Percentiles rank a stretch among this genome's conserved stretches.
phyloP scores from a whole-genome alignment of 2,888 invertebrate genomes.

The Phaedon cochleariae region DNA sequence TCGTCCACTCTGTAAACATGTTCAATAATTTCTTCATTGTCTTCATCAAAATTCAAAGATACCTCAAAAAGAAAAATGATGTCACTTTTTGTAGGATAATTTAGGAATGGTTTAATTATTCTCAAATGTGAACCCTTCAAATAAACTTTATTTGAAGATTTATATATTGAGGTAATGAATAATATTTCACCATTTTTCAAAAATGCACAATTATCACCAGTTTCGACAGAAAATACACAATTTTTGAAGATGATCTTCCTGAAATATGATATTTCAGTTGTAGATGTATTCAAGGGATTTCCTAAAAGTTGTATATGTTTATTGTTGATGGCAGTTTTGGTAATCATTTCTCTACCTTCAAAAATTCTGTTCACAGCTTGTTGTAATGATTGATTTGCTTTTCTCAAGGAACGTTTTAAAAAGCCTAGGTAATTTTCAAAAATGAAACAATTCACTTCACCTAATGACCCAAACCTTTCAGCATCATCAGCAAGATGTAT shows the following conservation, averaged over 20 bases:
- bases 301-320: slow-evolving; percentile 2
- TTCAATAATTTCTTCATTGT: no score
- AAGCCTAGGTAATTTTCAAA: slow-evolving; percentile 34
- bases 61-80: no score
- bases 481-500: slow-evolving; percentile 35
- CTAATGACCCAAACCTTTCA: slow-evolving; percentile 28
- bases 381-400: slow-evolving; percentile 32
- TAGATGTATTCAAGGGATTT: slow-evolving; percentile 1
- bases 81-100: slow-evolving; percentile 11
- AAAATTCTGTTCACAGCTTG: slow-evolving; percentile 29
- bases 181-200: slow-evolving; percentile 1
- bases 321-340: no score
- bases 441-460: slow-evolving; percentile 28
- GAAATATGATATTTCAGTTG: slow-evolving; percentile 2
- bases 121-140: neutral
- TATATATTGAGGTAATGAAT: neutral
- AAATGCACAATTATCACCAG: slow-evolving; percentile 2
- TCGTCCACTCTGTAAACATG: no score
- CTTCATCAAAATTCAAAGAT: no score
- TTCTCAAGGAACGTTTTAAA: slow-evolving; percentile 32
- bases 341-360: slow-evolving; percentile 14
- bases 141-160: neutral
- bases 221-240: slow-evolving; percentile 6
- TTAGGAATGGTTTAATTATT: slow-evolving; percentile 3
- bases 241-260: slow-evolving; percentile 1